Evolutionary conservation across 2,113 vertebrate genomes (phyloP).

Genomic region (Solenodon paradoxus): DNA sequence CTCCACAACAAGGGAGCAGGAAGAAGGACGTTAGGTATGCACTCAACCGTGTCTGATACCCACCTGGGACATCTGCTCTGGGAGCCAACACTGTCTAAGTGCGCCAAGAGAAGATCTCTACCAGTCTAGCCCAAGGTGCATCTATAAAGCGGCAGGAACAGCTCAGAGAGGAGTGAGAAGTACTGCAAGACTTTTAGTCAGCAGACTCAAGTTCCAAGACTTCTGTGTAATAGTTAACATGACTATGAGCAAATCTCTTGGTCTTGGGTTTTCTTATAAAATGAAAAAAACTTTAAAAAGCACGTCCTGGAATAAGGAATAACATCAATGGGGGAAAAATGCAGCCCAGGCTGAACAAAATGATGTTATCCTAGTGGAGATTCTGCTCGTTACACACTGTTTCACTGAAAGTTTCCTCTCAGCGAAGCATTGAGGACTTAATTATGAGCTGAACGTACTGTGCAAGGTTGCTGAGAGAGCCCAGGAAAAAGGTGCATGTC

Average conservation of each 20-base stretch:
- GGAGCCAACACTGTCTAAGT: not conserved
- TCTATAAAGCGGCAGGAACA: not conserved
- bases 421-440: not conserved
- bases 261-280: not conserved
- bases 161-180: not conserved
- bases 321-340: not conserved
- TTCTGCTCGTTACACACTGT: not conserved
- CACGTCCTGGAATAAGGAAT: not conserved
- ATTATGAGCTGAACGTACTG: not conserved
- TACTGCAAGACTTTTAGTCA: not conserved
- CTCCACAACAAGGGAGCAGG: not conserved
- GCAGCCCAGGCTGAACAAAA: not conserved
- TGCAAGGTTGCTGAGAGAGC: not conserved
- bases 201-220: not conserved
- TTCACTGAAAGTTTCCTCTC: not conserved
- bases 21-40: not conserved
- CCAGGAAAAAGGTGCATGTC: not conserved
- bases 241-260: not conserved
- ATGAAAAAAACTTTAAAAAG: not conserved
- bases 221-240: not conserved
- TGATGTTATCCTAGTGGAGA: not conserved
- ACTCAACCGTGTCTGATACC: not conserved
- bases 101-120: not conserved
- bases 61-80: not conserved
- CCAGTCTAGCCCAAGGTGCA: no score